Percentiles rank a stretch among this genome's conserved stretches.
Evolutionary conservation across 2,113 vertebrate genomes (phyloP).

Genomic region (Hydropotes inermis): DNA sequence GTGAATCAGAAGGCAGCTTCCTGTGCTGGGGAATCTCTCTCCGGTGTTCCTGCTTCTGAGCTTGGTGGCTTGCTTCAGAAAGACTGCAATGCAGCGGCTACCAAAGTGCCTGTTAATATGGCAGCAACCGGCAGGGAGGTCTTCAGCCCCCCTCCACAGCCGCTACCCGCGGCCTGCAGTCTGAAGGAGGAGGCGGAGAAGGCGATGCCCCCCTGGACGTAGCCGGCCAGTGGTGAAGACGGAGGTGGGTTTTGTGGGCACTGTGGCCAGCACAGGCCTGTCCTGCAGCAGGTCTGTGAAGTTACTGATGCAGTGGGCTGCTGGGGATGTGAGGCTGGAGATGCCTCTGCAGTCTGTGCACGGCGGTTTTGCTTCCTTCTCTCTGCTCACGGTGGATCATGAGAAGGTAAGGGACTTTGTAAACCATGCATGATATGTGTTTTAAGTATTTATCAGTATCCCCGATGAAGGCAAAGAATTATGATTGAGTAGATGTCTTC

Average conservation of each 20-base stretch:
- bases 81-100: slow-evolving; percentile 79
- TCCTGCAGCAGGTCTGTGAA: not conserved
- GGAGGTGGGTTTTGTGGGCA: not conserved
- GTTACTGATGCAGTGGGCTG: slow-evolving; percentile 22
- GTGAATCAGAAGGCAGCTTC: slow-evolving; percentile 50
- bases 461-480: not conserved
- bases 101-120: slow-evolving; percentile 39
- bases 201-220: not conserved
- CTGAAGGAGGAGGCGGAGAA: not conserved
- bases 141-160: not conserved
- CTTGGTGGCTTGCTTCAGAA: slow-evolving; percentile 60
- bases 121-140: slow-evolving; percentile 39
- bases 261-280: not conserved
- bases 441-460: slow-evolving; percentile 40
- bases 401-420: slow-evolving; percentile 73
- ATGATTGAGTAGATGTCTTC: not conserved
- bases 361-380: slow-evolving; percentile 47
- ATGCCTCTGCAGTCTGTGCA: slow-evolving; percentile 24
- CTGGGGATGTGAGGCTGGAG: not conserved
- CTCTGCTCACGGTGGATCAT: slow-evolving; percentile 57
- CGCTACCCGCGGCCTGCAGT: not conserved
- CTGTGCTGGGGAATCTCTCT: slow-evolving; percentile 30
- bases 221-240: not conserved
- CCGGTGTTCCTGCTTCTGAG: not conserved
- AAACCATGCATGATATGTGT: not conserved